Conservation (phyloP, 2,888 invertebrate species). For the Cephus runcator region DNA sequence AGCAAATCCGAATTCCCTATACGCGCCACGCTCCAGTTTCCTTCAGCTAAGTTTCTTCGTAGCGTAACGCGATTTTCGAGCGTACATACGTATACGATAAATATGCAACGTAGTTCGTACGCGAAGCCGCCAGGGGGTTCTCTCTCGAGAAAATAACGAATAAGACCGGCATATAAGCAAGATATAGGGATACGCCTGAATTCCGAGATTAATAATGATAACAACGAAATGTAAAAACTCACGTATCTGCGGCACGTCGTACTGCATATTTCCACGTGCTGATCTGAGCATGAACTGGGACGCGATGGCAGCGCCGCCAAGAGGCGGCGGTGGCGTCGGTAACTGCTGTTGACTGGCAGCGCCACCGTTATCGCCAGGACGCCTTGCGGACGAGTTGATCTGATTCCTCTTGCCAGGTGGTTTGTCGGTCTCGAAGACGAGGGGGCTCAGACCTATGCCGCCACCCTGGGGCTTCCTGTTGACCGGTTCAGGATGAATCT, state of each 20-base stretch:
- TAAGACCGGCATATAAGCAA: no score
- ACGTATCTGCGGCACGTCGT: constrained; percentile 91
- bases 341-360: constrained; percentile 32
- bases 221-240: constrained; percentile 30
- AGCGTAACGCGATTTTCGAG: no score
- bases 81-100: no score
- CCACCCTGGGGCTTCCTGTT: constrained; percentile 19
- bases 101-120: no score
- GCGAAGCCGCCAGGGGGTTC: no score
- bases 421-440: constrained; percentile 39
- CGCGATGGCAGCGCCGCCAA: constrained; percentile 68
- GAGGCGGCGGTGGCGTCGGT: constrained; percentile 63
- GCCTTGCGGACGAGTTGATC: not conserved
- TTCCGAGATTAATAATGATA: no score
- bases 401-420: constrained; percentile 41
- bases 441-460: constrained; percentile 34
- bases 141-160: no score
- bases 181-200: no score
- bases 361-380: constrained; percentile 11
- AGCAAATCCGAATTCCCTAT: no score
- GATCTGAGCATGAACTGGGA: constrained; percentile 84
- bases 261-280: constrained; percentile 79
- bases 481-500: no score
- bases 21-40: no score
- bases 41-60: no score